Base-by-base conservation (phyloP, 2,888 invertebrate species). In the Melolontha melolontha region DNA sequence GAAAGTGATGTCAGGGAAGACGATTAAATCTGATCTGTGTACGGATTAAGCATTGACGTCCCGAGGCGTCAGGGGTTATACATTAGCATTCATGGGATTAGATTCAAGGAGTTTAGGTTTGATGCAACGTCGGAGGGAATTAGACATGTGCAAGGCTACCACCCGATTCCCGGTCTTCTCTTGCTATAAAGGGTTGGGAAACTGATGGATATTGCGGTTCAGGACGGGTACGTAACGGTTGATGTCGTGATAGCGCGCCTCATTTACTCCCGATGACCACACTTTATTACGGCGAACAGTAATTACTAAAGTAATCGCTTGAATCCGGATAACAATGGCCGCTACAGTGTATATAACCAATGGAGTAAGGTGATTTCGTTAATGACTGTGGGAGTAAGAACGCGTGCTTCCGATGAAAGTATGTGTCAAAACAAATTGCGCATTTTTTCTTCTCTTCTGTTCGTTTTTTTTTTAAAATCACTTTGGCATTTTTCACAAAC, bases 281-380 rank as follows among this genome's bases (percentile, higher is more conserved):
- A 80, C 79, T 81, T 81, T 81, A 80, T 80, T 79, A 79, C 77
- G 75, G 74, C 77, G 75, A 76, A 74, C 79, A 74, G 81, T 81
- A 82, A 82, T 82, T 82, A 80, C 80, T 73, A 71, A 78, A 75
- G 79, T 80, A 81, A 81, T 81, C 79, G 81, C 75, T 78, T 75
- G 79, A 72, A 75, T 75, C 74, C 68, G 72, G 72, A 70, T 72
- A 71, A 75, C 74, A 75, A 73, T 74, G 50, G 51, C 52, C 22
- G 49, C 14, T 12, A 34, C 34, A 34, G 34, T 34, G 34, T 34
- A 34, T 34, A 34, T 16, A 40, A 10, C 59, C 59, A 14, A 59
- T 59, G 59, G 44, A 44, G 47, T 59, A 44, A 59, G 59, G 59
- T 42, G 59, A 59, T 59, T 59, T 27, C 14, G 44, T 59, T 59